phyloP scores from a whole-genome alignment of 2,888 invertebrate species.

The Pantelozetes paolii region DNA sequence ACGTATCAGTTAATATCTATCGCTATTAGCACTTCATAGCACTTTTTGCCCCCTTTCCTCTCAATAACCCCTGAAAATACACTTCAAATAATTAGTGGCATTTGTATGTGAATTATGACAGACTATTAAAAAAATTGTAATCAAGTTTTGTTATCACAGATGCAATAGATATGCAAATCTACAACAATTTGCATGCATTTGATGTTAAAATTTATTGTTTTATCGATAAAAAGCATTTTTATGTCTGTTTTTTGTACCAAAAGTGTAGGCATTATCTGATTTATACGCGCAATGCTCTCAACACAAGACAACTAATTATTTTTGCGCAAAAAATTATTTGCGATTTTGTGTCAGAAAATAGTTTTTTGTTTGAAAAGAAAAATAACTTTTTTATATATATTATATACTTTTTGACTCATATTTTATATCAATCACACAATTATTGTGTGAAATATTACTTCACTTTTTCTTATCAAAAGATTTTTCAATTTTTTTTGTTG shows the following conservation, averaged over 20 bases:
- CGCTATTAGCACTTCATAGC: not conserved
- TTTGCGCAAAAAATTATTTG: not conserved
- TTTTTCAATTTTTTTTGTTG: too few species aligned
- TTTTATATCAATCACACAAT: too few species aligned
- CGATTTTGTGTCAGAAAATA: not conserved
- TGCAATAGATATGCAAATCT: not conserved
- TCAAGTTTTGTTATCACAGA: not conserved
- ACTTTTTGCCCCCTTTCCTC: not conserved
- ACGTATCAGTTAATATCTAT: not conserved
- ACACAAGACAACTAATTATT: not conserved
- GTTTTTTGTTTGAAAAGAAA: not conserved
- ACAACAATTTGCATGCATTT: not conserved
- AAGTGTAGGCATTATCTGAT: not conserved
- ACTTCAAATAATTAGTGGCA: constrained; percentile 2
- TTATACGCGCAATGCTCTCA: not conserved
- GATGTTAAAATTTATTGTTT: not conserved
- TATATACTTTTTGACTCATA: too few species aligned
- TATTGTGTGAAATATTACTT: too few species aligned
- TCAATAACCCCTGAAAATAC: too few species aligned
- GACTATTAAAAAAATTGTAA: not conserved
- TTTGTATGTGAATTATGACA: constrained; percentile 4
- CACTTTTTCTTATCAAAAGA: too few species aligned
- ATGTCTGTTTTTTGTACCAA: too few species aligned
- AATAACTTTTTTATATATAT: not conserved
- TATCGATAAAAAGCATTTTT: too few species aligned